These are phyloP conservation scores for Tupaia tana DNA, from an alignment of 2,113 vertebrate genomes.

Conservation along the genomic window DNA sequence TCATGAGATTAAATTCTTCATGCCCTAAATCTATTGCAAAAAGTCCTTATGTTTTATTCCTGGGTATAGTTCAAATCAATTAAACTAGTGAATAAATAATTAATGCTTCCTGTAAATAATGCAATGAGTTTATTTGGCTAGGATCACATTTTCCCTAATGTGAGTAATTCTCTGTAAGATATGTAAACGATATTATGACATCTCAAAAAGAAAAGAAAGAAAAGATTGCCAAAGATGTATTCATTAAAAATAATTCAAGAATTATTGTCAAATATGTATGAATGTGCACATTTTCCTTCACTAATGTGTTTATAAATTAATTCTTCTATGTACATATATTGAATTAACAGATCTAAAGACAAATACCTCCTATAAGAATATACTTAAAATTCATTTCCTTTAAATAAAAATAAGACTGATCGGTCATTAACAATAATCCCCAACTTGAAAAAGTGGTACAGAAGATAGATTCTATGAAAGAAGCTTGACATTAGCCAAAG, in stretches of 20 bases:
- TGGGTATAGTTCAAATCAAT: constrained; percentile 27
- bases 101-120: constrained; percentile 57
- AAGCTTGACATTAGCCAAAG: too few species aligned
- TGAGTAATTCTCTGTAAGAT: not conserved
- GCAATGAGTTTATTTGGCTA: not conserved
- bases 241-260: not conserved
- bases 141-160: not conserved
- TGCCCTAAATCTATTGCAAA: not conserved
- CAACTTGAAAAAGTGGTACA: not conserved
- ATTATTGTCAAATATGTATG: not conserved
- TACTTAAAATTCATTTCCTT: not conserved
- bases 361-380: not conserved
- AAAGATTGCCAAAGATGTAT: not conserved
- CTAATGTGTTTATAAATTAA: not conserved
- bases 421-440: not conserved
- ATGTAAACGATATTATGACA: not conserved
- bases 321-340: too few species aligned
- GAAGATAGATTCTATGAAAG: not conserved
- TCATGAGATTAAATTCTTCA: constrained; percentile 39
- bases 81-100: constrained; percentile 55
- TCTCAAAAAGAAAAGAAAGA: not conserved
- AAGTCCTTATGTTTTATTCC: not conserved
- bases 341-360: not conserved
- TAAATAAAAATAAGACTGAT: not conserved
- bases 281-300: not conserved